Conservation (phyloP, 2,797 vertebrate species). For the Trematomus bernacchii region DNA sequence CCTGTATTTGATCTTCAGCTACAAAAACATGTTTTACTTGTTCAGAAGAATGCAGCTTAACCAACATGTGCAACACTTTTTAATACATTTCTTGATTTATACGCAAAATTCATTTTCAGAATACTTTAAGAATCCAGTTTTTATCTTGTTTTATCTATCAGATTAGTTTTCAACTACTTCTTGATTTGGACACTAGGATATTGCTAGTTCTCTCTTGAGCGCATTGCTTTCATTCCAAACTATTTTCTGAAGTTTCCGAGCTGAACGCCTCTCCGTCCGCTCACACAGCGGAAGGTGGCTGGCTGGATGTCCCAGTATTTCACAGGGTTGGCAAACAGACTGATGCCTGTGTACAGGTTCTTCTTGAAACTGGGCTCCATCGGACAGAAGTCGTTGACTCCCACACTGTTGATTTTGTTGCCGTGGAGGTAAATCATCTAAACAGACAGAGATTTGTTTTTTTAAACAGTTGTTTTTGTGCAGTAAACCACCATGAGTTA, state of each 20-base stretch:
- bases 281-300: conserved; percentile 93
- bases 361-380: conserved; percentile 87
- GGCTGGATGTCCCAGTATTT: conserved; percentile 97
- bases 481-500: neutral
- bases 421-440: conserved; percentile 95
- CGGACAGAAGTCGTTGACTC: conserved; percentile 97
- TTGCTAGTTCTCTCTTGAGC: conserved; percentile 13
- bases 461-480: conserved; percentile 16
- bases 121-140: conserved; percentile 28
- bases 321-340: conserved; percentile 95
- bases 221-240: conserved; percentile 2
- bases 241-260: conserved; percentile 92
- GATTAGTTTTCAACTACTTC: conserved; percentile 25
- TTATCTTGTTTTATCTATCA: conserved; percentile 16
- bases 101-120: conserved; percentile 3
- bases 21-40: conserved; percentile 6
- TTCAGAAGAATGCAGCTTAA: conserved; percentile 31
- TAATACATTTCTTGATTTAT: neutral
- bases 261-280: conserved; percentile 91
- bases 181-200: conserved; percentile 3
- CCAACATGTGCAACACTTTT: conserved; percentile 31
- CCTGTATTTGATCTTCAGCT: neutral
- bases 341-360: conserved; percentile 92
- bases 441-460: conserved; percentile 30
- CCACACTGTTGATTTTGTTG: conserved; percentile 93